Evolutionary conservation across 2,797 vertebrate genomes (phyloP).

Genomic region (Perdix hodgsoniae): DNA sequence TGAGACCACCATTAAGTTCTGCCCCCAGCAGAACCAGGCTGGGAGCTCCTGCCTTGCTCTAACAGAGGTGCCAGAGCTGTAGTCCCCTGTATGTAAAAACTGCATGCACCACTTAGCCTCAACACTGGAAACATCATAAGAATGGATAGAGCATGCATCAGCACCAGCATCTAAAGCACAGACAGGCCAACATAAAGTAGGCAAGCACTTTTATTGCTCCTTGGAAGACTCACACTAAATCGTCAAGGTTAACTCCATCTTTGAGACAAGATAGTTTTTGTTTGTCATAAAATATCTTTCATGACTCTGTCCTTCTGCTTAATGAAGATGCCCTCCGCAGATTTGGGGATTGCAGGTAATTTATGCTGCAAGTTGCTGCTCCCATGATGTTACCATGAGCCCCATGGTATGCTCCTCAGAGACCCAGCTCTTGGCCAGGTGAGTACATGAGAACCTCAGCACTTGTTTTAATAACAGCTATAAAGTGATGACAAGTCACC

Average conservation of each 20-base stretch:
- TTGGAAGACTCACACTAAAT: constrained; percentile 40
- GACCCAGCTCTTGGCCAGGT: not conserved
- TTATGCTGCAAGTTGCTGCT: not conserved
- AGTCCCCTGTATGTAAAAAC: constrained; percentile 37
- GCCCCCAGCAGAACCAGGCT: not conserved
- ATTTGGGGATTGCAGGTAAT: not conserved
- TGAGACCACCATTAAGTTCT: not conserved
- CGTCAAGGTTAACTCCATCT: constrained; percentile 71
- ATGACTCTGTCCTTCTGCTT: constrained; percentile 47
- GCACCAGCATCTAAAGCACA: not conserved
- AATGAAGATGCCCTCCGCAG: constrained; percentile 52
- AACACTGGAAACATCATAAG: not conserved
- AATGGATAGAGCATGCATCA: constrained; percentile 35
- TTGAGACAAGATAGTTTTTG: constrained; percentile 50
- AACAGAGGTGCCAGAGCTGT: not conserved
- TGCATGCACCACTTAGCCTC: constrained; percentile 56
- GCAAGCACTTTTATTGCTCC: constrained; percentile 57
- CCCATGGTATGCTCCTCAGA: not conserved
- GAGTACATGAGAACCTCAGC: not conserved
- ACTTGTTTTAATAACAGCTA: not conserved
- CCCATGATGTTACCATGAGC: not conserved
- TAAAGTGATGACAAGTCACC: not conserved
- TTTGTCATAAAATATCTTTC: constrained; percentile 53
- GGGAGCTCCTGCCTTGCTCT: not conserved
- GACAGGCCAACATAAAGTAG: constrained; percentile 39